phyloP scores from a whole-genome alignment of 2,113 vertebrate species.

The Ailurus styani region DNA sequence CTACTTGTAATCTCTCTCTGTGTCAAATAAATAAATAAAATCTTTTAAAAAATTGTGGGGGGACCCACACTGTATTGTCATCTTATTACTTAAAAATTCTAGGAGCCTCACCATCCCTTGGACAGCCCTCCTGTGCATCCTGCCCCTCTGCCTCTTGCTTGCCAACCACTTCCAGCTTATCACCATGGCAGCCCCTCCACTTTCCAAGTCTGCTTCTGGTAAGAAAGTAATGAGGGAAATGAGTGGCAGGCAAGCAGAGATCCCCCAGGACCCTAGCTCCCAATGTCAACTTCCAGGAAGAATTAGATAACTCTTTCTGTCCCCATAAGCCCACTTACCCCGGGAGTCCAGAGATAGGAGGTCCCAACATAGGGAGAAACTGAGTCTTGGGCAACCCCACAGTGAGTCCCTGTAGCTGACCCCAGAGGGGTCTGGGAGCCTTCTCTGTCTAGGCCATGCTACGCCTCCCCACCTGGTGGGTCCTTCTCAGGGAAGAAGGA shows the following conservation, averaged over 20 bases:
- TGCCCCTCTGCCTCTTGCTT: background rate
- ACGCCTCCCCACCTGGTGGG: background rate
- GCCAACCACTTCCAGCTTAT: background rate
- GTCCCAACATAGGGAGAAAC: background rate
- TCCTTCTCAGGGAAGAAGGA: background rate
- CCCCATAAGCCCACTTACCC: background rate
- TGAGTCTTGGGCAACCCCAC: background rate
- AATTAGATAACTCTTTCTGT: background rate
- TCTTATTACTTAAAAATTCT: conserved; percentile 5
- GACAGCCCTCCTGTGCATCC: background rate
- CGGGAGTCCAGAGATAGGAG: background rate
- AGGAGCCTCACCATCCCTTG: background rate
- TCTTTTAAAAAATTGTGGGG: no score
- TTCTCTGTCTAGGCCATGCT: background rate
- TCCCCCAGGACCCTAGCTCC: background rate
- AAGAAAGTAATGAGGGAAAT: background rate
- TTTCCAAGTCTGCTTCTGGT: background rate
- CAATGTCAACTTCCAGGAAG: background rate
- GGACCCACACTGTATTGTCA: background rate
- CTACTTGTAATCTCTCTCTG: no score
- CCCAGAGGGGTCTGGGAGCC: background rate
- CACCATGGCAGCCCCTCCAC: background rate
- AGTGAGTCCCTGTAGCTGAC: background rate
- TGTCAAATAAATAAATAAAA: no score
- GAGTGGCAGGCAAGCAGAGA: background rate